Conservation (phyloP, 2,113 vertebrate species). For the Mus spicilegus region DNA sequence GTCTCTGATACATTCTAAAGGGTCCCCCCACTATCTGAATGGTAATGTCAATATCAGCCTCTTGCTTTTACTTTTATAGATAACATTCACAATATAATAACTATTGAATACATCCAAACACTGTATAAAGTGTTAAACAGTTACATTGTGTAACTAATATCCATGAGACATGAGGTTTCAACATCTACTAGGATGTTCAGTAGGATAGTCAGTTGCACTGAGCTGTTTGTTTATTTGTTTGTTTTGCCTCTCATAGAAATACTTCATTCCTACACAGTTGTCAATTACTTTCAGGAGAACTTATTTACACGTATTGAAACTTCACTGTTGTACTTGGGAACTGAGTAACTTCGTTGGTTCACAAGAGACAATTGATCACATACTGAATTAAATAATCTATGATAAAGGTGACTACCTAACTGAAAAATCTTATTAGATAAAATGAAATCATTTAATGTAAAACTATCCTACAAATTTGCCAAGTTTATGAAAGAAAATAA, state of each 20-base stretch:
- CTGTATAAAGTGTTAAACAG: neutral
- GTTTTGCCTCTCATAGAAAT: neutral
- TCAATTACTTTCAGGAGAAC: neutral
- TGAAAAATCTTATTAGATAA: slow-evolving; percentile 28
- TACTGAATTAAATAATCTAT: neutral
- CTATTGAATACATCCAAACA: neutral
- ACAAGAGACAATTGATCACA: neutral
- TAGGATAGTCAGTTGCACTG: neutral
- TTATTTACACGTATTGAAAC: neutral
- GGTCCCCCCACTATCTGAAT: neutral
- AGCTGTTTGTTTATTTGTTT: neutral
- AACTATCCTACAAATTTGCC: neutral
- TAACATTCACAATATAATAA: neutral
- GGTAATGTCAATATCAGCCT: neutral
- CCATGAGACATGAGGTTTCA: neutral
- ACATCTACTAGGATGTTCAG: neutral
- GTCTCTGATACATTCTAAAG: no score
- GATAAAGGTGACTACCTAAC: neutral
- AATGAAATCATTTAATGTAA: slow-evolving; percentile 46
- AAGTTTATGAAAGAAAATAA: slow-evolving; percentile 37
- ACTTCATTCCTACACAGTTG: neutral
- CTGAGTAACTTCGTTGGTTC: neutral
- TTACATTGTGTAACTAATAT: neutral
- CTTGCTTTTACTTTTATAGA: neutral
- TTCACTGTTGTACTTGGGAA: neutral